Conservation (phyloP, 2,113 vertebrate species). For the Tupaia chinensis region DNA sequence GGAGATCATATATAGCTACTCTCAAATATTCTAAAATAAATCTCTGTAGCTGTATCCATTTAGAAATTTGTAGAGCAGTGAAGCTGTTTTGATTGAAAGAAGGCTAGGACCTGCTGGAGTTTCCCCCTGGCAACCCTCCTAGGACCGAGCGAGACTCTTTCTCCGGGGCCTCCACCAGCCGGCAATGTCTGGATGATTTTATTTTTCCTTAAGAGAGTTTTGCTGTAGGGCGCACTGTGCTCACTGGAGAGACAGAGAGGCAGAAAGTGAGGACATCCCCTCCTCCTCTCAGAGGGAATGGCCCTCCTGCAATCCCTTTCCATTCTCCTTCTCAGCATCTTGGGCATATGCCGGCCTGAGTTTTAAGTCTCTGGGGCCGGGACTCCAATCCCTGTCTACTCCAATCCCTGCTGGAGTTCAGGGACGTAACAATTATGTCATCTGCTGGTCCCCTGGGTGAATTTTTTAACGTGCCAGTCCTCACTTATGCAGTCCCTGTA, state of each 20-base stretch:
- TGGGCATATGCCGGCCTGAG: too few species aligned
- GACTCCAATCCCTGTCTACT: too few species aligned
- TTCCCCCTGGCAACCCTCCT: background rate
- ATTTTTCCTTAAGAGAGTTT: background rate
- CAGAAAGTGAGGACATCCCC: too few species aligned
- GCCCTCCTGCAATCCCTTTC: too few species aligned
- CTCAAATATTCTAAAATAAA: background rate
- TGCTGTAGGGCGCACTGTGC: too few species aligned
- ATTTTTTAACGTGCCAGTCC: background rate
- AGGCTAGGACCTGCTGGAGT: background rate
- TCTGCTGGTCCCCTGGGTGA: too few species aligned
- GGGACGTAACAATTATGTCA: too few species aligned
- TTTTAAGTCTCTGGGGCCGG: too few species aligned
- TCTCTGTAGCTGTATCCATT: background rate
- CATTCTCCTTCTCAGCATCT: too few species aligned
- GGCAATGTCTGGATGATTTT: background rate
- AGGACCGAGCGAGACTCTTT: background rate
- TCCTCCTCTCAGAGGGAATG: too few species aligned
- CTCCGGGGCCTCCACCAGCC: background rate
- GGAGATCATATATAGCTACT: background rate
- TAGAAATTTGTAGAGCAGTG: background rate
- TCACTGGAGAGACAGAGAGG: too few species aligned
- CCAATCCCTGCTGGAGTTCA: too few species aligned
- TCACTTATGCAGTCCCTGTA: background rate
- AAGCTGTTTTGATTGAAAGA: background rate